These are phyloP conservation scores for Heterotis niloticus DNA, from an alignment of 2,113 vertebrate species.

Conservation along the genomic window DNA sequence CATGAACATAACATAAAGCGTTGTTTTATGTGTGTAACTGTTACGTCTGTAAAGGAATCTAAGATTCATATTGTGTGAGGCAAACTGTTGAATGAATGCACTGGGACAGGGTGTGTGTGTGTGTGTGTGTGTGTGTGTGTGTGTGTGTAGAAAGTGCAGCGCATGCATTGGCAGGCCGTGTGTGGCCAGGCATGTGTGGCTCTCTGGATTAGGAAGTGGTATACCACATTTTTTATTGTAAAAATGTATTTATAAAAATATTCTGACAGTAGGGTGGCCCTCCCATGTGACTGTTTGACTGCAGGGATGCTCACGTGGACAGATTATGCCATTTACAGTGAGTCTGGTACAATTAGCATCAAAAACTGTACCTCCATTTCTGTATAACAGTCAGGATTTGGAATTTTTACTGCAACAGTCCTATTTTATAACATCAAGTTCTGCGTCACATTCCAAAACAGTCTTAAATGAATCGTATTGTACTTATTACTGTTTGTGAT, in stretches of 20 bases:
- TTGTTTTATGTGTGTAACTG: neutral
- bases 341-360: constrained; percentile 42
- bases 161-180: constrained; percentile 44
- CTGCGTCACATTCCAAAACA: constrained; percentile 13
- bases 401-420: constrained; percentile 25
- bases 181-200: constrained; percentile 78
- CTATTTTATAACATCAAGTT: constrained; percentile 24
- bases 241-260: constrained; percentile 71
- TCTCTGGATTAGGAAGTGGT: constrained; percentile 80
- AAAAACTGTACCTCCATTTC: constrained; percentile 44
- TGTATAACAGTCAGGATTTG: constrained; percentile 32
- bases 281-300: constrained; percentile 40
- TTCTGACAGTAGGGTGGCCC: constrained; percentile 52
- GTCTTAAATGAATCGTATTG: neutral
- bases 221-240: constrained; percentile 76
- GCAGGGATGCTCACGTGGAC: constrained; percentile 34
- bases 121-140: neutral
- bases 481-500: no score
- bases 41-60: neutral
- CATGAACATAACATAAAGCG: constrained; percentile 10
- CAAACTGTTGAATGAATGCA: neutral
- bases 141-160: constrained; percentile 29
- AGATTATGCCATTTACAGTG: constrained; percentile 29
- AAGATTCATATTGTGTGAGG: neutral
- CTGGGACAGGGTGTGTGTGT: neutral